These are phyloP conservation scores for Hydrolagus affinis DNA, from an alignment of 2,113 vertebrate species.

Conservation along the genomic window DNA sequence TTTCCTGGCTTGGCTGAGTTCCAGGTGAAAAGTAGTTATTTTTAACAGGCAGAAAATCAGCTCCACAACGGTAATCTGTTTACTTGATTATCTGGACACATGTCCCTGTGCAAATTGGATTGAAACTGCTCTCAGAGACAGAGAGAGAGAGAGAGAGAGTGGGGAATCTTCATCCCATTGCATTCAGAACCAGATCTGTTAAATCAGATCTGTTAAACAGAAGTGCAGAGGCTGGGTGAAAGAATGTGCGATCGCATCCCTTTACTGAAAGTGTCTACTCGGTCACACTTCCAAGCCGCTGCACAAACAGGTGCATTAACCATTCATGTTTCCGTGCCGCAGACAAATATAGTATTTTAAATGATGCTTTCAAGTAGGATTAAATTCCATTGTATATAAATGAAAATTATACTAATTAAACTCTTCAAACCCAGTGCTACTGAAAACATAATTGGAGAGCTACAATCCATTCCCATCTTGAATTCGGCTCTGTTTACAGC, in stretches of 20 bases:
- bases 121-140: neutral
- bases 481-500: neutral
- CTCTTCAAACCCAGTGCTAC: neutral
- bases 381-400: slow-evolving; percentile 9
- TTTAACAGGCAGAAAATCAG: neutral
- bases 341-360: slow-evolving; percentile 17
- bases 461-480: neutral
- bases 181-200: neutral
- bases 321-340: neutral
- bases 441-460: slow-evolving; percentile 20
- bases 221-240: neutral
- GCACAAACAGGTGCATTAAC: neutral
- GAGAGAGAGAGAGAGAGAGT: no score
- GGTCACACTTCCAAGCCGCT: neutral
- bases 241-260: neutral
- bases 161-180: neutral
- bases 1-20: neutral
- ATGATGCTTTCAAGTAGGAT: neutral
- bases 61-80: neutral
- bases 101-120: neutral
- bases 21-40: neutral
- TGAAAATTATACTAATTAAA: slow-evolving; percentile 23
- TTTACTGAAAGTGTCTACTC: neutral
- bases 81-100: neutral
- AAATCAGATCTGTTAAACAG: neutral